Base-by-base conservation (phyloP, 2,888 invertebrate genomes). In the Sarcophaga variegata region DNA sequence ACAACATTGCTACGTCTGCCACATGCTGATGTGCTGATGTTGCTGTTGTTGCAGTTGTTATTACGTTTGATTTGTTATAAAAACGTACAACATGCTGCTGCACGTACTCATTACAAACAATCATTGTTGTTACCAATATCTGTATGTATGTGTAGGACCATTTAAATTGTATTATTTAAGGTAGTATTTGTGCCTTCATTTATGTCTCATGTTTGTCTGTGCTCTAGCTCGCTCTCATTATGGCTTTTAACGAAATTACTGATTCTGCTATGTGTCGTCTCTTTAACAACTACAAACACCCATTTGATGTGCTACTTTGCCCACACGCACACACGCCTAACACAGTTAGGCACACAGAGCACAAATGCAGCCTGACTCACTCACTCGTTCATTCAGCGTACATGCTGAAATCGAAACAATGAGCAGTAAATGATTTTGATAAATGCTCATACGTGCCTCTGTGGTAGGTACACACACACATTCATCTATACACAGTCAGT, bases 371-470 rank as follows among this genome's bases (percentile, higher is more conserved):
- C 37, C 2, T 37, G 37, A 37, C 2, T 17, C 47, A 60, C 59
- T 14, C 60, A 62, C 60, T n/a, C 67, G 20, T 22, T 60, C 37
- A 78, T 27, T n/a, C n/a, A 71, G 54, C 17, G 25, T 45, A 45
- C 27, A 63, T n/a, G 45, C 17, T 8, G 25, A 72, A 72, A 60
- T 70, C 76, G 37, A 81, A 87, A 87, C 83, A 83, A 87, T 84
- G 81, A 76, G 76, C 76, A 87, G 81, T 84, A 84, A 87, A 87
- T 88, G 82, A 85, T 88, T 88, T 88, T 85, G 87, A 88, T 85
- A 88, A 88, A 88, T 88, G 87, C 83, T 78, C 69, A 85, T 83
- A 88, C 87, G 87, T 88, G 87, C 70, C 77, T 81, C 77, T 81
- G 37, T 37, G 37, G 37, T 10, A 37, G 37, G 37, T 10, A 37